Evolutionary conservation across 2,888 invertebrate genomes (phyloP).

Genomic region (Acronicta aceris): DNA sequence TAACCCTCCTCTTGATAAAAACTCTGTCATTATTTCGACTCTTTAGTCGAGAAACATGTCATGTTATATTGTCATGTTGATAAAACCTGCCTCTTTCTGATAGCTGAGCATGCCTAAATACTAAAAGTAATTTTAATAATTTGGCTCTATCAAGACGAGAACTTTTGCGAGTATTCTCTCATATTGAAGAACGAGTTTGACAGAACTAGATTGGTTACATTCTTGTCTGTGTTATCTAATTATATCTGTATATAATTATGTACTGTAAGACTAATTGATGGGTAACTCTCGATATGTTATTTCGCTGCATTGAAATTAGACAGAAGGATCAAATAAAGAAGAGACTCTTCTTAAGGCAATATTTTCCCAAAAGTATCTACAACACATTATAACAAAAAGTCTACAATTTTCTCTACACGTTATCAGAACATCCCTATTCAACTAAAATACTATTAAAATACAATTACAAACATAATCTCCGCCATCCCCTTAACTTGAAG

Average conservation of each 20-base stretch:
- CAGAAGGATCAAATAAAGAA: too few species aligned
- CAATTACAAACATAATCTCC: conserved; percentile 83
- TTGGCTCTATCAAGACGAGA: background rate
- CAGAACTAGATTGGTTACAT: conserved; percentile 19
- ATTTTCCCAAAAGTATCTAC: background rate
- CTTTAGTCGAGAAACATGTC: background rate
- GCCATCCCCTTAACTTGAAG: conserved; percentile 80
- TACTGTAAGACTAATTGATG: too few species aligned
- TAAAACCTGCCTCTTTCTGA: too few species aligned
- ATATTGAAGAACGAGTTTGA: conserved; percentile 13
- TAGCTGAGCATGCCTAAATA: too few species aligned
- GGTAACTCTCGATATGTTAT: too few species aligned
- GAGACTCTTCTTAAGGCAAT: too few species aligned
- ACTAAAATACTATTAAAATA: conserved; percentile 76
- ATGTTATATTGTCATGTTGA: too few species aligned
- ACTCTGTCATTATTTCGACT: background rate
- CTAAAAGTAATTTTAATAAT: conserved; percentile 2
- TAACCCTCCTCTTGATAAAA: too few species aligned
- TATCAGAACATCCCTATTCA: conserved; percentile 63
- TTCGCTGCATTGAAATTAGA: too few species aligned
- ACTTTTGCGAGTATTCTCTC: background rate
- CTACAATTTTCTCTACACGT: conserved; percentile 40
- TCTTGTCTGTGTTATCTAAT: conserved; percentile 5
- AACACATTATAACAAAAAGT: conserved; percentile 13
- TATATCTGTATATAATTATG: background rate